phyloP scores from a whole-genome alignment of 2,797 vertebrate species.

The Pygocentrus nattereri region DNA sequence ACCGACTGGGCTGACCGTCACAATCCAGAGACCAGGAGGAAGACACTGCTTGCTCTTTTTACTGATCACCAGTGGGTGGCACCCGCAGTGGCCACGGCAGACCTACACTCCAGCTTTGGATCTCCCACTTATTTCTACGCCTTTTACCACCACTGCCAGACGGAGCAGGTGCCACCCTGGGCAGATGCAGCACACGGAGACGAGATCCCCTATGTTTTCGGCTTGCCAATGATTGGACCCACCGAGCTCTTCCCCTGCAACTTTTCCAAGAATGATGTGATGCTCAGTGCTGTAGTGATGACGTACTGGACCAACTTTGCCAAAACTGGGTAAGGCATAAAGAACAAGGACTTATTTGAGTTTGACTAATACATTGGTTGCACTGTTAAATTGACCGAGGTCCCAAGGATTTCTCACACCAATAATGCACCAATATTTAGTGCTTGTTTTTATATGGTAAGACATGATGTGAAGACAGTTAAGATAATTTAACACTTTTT shows the following conservation, averaged over 20 bases:
- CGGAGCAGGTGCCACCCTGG: slow-evolving; percentile 98
- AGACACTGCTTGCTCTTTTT: slow-evolving; percentile 95
- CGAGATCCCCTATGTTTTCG: slow-evolving; percentile 97
- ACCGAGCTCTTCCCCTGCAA: slow-evolving; percentile 99
- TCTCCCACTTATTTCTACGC: slow-evolving; percentile 99
- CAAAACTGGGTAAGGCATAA: slow-evolving; percentile 91
- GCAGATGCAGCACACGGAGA: slow-evolving; percentile 97
- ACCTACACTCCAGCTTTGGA: slow-evolving; percentile 98
- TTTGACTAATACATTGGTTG: neutral
- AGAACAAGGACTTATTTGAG: neutral
- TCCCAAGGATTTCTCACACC: neutral
- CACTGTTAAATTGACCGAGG: too few species aligned
- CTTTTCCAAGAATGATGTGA: slow-evolving; percentile 99
- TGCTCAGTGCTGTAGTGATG: slow-evolving; percentile 99
- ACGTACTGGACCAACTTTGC: slow-evolving; percentile 99
- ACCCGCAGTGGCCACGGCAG: slow-evolving; percentile 95
- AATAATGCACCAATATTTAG: neutral
- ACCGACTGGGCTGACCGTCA: slow-evolving; percentile 98
- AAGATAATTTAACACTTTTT: too few species aligned
- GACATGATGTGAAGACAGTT: neutral
- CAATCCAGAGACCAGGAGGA: slow-evolving; percentile 96
- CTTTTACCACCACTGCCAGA: slow-evolving; percentile 99
- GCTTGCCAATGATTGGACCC: slow-evolving; percentile 97
- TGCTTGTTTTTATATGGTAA: neutral
- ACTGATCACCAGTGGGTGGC: slow-evolving; percentile 99